These are phyloP conservation scores for Chalcis sispes DNA, from an alignment of 2,888 invertebrate species.

Conservation along the genomic window DNA sequence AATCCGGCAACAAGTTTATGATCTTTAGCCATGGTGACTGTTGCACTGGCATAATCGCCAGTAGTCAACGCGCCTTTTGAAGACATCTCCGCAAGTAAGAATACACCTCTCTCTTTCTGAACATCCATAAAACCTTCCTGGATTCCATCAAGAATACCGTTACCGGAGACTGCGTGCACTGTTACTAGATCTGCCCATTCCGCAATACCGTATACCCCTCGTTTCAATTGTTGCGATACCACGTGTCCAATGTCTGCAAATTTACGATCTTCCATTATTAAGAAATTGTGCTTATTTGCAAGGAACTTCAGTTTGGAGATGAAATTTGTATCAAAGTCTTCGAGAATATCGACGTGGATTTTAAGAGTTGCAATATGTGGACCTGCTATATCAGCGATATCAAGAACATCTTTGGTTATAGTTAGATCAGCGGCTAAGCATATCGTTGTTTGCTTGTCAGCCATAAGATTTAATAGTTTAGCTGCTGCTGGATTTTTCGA, in stretches of 20 bases:
- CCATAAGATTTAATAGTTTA: conserved; percentile 87
- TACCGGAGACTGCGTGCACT: conserved; percentile 91
- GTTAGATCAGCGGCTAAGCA: conserved; percentile 94
- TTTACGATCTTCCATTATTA: conserved; percentile 97
- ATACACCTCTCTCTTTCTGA: conserved; percentile 81
- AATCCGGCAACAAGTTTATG: conserved; percentile 89
- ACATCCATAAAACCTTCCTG: conserved; percentile 72
- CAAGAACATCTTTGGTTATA: conserved; percentile 82
- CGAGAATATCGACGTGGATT: conserved; percentile 92
- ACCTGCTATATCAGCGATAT: conserved; percentile 86
- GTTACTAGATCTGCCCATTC: conserved; percentile 96
- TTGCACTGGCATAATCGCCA: conserved; percentile 82
- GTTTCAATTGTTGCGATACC: conserved; percentile 87
- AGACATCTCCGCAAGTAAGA: conserved; percentile 93
- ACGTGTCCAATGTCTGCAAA: conserved; percentile 98
- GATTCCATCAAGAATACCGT: conserved; percentile 79
- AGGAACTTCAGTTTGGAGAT: conserved; percentile 80
- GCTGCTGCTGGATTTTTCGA: conserved; percentile 81
- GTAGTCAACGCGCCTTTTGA: conserved; percentile 82
- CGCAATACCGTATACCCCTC: conserved; percentile 85
- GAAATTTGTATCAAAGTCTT: conserved; percentile 85
- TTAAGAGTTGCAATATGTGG: conserved; percentile 92
- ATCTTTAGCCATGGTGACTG: conserved; percentile 84
- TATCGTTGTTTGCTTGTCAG: conserved; percentile 89
- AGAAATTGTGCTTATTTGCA: conserved; percentile 88